Evolutionary conservation across 2,113 vertebrate genomes (phyloP).

Genomic region (Osmerus eperlanus): DNA sequence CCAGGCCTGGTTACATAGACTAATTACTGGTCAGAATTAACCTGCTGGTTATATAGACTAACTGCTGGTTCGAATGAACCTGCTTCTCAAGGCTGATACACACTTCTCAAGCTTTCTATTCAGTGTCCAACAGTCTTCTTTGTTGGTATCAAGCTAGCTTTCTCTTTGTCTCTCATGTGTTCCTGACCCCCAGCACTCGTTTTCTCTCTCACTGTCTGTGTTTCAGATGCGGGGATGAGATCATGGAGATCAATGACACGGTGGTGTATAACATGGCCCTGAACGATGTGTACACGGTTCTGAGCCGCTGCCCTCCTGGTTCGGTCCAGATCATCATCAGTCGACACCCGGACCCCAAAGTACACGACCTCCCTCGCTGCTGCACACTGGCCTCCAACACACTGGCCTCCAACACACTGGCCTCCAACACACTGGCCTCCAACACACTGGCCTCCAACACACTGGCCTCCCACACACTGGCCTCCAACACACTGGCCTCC

Average conservation of each 20-base stretch:
- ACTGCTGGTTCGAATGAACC: no score
- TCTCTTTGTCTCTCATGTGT: not conserved
- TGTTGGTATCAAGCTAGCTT: not conserved
- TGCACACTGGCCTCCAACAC: not conserved
- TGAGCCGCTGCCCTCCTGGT: slow-evolving; percentile 85
- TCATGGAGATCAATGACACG: slow-evolving; percentile 85
- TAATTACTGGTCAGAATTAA: no score
- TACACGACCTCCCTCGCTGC: slow-evolving; percentile 43
- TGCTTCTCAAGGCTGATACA: no score
- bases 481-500: not conserved
- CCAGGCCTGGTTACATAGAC: no score
- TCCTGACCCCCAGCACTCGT: no score
- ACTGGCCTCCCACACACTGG: not conserved
- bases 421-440: no score
- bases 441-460: no score
- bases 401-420: not conserved
- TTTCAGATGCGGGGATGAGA: slow-evolving; percentile 87
- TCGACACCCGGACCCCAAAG: slow-evolving; percentile 89
- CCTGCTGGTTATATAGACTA: no score
- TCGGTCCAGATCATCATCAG: slow-evolving; percentile 85
- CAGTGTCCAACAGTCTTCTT: not conserved
- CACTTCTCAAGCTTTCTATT: not conserved
- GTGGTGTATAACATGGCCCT: slow-evolving; percentile 83
- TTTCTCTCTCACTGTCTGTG: slow-evolving; percentile 2
- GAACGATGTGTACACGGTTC: slow-evolving; percentile 83